Evolutionary conservation across 1,140 invertebrate genomes (phyloP).

Genomic region (Diabrotica virgifera): DNA sequence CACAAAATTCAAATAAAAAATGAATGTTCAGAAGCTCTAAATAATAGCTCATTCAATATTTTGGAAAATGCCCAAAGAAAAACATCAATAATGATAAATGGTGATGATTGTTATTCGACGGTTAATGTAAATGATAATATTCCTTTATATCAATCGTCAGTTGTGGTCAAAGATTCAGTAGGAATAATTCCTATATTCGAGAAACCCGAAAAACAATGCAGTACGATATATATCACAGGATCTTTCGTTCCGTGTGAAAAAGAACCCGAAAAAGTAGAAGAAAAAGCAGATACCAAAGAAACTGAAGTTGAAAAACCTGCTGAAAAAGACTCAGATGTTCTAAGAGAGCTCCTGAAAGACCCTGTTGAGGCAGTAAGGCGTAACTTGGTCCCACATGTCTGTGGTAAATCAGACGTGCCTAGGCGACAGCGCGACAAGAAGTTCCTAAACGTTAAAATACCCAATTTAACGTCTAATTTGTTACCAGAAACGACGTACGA

Average conservation of each 20-base stretch:
- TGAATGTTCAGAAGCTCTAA: slow-evolving; percentile 39
- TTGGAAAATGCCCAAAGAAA: slow-evolving; percentile 56
- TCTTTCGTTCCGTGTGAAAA: slow-evolving; percentile 17
- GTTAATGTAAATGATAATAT: slow-evolving; percentile 61
- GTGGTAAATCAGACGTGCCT: slow-evolving; percentile 55
- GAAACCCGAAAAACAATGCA: slow-evolving; percentile 34
- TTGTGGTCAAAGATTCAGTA: slow-evolving; percentile 57
- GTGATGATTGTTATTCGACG: slow-evolving; percentile 66
- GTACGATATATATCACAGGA: slow-evolving; percentile 44
- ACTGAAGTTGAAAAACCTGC: not conserved
- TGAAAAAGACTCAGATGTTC: slow-evolving; percentile 41
- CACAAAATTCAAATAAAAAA: slow-evolving; percentile 60
- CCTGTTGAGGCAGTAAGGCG: slow-evolving; percentile 68
- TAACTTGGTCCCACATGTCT: slow-evolving; percentile 69
- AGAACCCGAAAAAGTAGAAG: not conserved
- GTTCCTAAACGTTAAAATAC: slow-evolving; percentile 25
- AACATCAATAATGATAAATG: slow-evolving; percentile 74
- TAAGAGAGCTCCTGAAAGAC: slow-evolving; percentile 59
- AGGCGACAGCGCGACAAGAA: slow-evolving; percentile 42
- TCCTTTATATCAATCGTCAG: slow-evolving; percentile 64
- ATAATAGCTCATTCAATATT: slow-evolving; percentile 32
- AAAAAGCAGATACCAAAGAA: slow-evolving; percentile 7
- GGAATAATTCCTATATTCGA: slow-evolving; percentile 15
- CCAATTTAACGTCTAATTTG: slow-evolving; percentile 34
- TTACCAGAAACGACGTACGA: slow-evolving; percentile 46